Evolutionary conservation across 2,113 vertebrate genomes (phyloP).

Genomic region (Archocentrus centrarchus): DNA sequence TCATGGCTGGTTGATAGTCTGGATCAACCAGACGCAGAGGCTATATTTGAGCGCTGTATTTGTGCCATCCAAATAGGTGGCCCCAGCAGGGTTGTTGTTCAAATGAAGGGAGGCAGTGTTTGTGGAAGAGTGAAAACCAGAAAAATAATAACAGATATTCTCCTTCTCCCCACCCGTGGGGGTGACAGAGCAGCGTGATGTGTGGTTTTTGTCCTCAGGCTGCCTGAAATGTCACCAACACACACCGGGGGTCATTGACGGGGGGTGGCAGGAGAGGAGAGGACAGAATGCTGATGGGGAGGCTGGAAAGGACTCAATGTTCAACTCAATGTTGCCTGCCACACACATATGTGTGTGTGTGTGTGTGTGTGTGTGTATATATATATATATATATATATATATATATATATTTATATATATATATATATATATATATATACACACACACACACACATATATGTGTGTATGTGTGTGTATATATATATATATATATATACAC

Average conservation of each 20-base stretch:
- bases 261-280: constrained; percentile 29
- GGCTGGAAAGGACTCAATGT: constrained; percentile 19
- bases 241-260: constrained; percentile 43
- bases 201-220: constrained; percentile 51
- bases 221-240: constrained; percentile 69
- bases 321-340: not conserved
- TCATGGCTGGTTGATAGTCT: constrained; percentile 20
- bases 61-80: not conserved
- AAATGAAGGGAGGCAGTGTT: constrained; percentile 12
- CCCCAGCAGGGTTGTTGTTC: constrained; percentile 27
- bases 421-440: constrained; percentile 1
- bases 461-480: not conserved
- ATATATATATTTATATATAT: not conserved
- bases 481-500: no score
- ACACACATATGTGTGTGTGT: not conserved
- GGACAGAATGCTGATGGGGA: constrained; percentile 62
- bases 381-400: not conserved
- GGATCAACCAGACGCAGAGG: not conserved
- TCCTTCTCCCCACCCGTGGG: constrained; percentile 29
- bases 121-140: not conserved
- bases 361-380: no score
- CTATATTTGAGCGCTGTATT: constrained; percentile 10
- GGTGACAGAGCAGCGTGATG: constrained; percentile 30
- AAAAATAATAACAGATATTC: constrained; percentile 32
- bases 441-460: not conserved